Evolutionary conservation across 2,888 invertebrate species (phyloP).

Genomic region (Cosmia pyralina): DNA sequence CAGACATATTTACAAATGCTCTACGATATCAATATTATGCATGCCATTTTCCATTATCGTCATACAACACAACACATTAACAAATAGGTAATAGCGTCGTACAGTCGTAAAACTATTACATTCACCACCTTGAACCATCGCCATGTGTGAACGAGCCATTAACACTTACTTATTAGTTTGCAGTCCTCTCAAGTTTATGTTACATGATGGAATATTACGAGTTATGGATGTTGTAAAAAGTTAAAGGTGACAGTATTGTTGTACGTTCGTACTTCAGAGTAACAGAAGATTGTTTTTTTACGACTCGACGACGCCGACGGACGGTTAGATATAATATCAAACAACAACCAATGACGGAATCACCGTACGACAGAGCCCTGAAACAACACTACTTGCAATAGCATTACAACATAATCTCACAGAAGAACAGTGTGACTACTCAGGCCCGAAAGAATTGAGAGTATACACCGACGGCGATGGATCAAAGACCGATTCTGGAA

Average conservation of each 20-base stretch:
- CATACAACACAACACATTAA: constrained; percentile 28
- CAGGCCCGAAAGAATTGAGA: no score
- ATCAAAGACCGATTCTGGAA: no score
- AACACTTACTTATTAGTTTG: constrained; percentile 59
- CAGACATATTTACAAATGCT: neutral
- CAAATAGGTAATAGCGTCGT: constrained; percentile 37
- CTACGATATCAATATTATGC: neutral
- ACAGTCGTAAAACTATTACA: constrained; percentile 50
- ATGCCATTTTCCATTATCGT: neutral
- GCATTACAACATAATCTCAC: no score
- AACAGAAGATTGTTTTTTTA: neutral
- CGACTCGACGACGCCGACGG: no score
- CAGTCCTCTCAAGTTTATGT: constrained; percentile 46
- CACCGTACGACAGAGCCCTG: no score
- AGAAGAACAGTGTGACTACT: no score
- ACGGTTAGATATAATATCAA: no score
- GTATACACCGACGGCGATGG: no score
- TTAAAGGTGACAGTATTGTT: constrained; percentile 23
- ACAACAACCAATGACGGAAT: no score
- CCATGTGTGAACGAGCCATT: constrained; percentile 61
- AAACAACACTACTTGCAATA: no score
- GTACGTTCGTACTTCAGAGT: neutral
- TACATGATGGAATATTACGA: constrained; percentile 53
- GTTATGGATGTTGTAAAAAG: constrained; percentile 21
- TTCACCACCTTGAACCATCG: constrained; percentile 57